Percentiles rank a stretch among this genome's conserved stretches.
Conservation (phyloP, 2,888 invertebrate species). For the Coleophora deauratella region DNA sequence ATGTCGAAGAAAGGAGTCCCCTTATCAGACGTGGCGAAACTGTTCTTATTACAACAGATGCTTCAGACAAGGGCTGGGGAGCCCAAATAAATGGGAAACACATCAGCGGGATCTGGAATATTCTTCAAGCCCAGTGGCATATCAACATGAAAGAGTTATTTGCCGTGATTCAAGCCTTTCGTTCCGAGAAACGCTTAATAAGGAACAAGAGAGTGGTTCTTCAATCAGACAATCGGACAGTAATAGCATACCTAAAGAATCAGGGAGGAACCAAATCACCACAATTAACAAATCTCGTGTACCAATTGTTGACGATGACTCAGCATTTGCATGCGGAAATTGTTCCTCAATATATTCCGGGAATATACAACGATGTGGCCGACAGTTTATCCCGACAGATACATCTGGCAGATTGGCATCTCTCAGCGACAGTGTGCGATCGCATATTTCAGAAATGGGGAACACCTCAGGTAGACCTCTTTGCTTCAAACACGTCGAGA, state of each 20-base stretch:
- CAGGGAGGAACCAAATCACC: not conserved
- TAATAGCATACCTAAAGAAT: not conserved
- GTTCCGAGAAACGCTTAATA: not conserved
- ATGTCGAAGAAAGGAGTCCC: no score
- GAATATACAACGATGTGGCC: no score
- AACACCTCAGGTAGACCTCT: not conserved
- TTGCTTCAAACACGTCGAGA: not conserved
- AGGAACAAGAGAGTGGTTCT: conserved; percentile 9
- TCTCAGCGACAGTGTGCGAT: not conserved
- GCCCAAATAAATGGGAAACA: conserved; percentile 5
- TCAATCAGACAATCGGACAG: conserved; percentile 4
- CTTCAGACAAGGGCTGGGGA: conserved; percentile 10
- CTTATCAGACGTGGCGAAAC: no score
- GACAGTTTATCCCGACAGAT: not conserved
- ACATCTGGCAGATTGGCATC: not conserved
- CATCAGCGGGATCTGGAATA: conserved; percentile 7
- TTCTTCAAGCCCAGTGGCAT: conserved; percentile 6
- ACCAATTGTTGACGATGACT: not conserved
- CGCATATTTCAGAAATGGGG: not conserved
- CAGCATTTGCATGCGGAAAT: no score
- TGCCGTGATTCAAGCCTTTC: conserved; percentile 4
- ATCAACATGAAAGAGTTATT: conserved; percentile 8
- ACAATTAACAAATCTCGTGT: not conserved
- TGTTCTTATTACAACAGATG: conserved; percentile 6
- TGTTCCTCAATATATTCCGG: no score